These are phyloP conservation scores for Mugil cephalus DNA, from an alignment of 2,113 vertebrate genomes.

Conservation along the genomic window DNA sequence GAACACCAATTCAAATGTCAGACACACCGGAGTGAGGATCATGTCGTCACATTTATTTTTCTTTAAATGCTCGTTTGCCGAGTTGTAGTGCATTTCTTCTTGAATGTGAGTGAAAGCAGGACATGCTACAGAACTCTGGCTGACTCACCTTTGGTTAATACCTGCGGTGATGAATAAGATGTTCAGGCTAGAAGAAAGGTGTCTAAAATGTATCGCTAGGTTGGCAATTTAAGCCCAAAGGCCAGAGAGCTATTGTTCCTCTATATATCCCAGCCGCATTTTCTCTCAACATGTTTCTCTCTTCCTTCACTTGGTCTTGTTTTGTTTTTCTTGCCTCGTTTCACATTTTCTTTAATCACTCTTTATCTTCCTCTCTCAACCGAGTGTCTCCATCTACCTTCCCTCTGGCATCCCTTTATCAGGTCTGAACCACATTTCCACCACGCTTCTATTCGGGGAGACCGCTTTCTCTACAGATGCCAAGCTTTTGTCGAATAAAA, in stretches of 20 bases:
- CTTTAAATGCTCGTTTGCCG: not conserved
- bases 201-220: conserved; percentile 20
- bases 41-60: too few species aligned
- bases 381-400: conserved; percentile 49
- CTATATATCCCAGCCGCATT: conserved; percentile 29
- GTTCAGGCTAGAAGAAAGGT: conserved; percentile 32
- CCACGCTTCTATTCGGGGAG: conserved; percentile 57
- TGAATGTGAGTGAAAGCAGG: not conserved
- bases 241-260: conserved; percentile 25
- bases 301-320: conserved; percentile 23
- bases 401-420: conserved; percentile 64
- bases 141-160: conserved; percentile 40
- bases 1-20: too few species aligned
- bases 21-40: too few species aligned
- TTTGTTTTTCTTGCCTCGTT: conserved; percentile 32
- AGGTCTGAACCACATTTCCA: conserved; percentile 65
- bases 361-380: conserved; percentile 57
- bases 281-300: conserved; percentile 16
- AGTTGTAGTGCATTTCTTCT: not conserved
- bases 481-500: conserved; percentile 66
- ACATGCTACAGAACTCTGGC: conserved; percentile 7
- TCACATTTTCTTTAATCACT: conserved; percentile 63
- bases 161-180: conserved; percentile 31
- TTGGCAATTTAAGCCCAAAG: conserved; percentile 41
- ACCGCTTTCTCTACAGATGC: conserved; percentile 59